Conservation (phyloP, 2,888 invertebrate species). For the Drosophila stalkeri region DNA sequence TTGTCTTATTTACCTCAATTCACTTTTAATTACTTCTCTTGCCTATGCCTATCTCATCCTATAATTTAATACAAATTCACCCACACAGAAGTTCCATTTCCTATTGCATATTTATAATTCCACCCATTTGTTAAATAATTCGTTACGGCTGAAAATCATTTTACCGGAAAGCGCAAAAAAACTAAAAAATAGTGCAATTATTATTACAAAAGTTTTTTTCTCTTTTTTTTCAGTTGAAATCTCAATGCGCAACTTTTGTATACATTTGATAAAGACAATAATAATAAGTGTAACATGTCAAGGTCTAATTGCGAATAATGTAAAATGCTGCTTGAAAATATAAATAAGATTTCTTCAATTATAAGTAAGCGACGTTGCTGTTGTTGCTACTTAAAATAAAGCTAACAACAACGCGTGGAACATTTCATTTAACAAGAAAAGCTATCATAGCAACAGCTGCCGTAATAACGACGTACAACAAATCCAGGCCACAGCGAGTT, state of each 20-base stretch:
- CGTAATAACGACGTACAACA: slow-evolving; percentile 37
- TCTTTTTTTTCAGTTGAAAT: neutral
- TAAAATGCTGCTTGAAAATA: slow-evolving; percentile 50
- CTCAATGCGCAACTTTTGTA: slow-evolving; percentile 8
- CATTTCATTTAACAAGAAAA: slow-evolving; percentile 33
- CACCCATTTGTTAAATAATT: slow-evolving; percentile 3
- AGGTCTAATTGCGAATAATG: slow-evolving; percentile 72
- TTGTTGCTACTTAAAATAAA: slow-evolving; percentile 52
- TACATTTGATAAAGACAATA: slow-evolving; percentile 7
- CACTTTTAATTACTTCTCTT: neutral
- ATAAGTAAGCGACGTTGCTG: slow-evolving; percentile 26
- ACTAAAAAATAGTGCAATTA: slow-evolving; percentile 4
- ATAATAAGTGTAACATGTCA: slow-evolving; percentile 60
- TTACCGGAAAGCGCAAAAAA: slow-evolving; percentile 5
- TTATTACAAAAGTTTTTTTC: slow-evolving; percentile 2
- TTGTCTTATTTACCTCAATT: neutral
- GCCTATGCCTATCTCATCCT: too few relatives aligned
- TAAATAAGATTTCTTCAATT: slow-evolving; percentile 29
- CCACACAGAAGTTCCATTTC: neutral
- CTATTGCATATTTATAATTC: neutral
- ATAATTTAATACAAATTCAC: neutral
- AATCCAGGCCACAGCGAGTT: slow-evolving; percentile 58
- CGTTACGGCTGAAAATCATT: slow-evolving; percentile 11
- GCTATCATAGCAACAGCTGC: slow-evolving; percentile 35
- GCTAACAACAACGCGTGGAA: slow-evolving; percentile 69